Evolutionary conservation across 1,140 invertebrate species (phyloP).

Genomic region (Polypedilum vanderplanki): DNA sequence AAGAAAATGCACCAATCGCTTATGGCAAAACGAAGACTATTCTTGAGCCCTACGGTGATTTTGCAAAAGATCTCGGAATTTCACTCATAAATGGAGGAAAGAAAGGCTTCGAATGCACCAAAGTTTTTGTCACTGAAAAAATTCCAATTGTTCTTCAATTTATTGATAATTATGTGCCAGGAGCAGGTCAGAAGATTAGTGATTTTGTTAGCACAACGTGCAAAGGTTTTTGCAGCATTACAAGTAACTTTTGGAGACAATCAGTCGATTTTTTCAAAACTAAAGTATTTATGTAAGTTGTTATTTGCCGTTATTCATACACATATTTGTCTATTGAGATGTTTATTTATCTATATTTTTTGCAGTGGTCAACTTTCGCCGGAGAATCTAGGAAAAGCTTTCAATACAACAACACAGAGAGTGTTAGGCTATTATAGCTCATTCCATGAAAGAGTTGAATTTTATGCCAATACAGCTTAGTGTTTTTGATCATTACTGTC

Average conservation of each 20-base stretch:
- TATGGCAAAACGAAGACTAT: slow-evolving; percentile 50
- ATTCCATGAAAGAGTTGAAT: slow-evolving; percentile 65
- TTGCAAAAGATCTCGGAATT: slow-evolving; percentile 50
- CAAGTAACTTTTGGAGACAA: slow-evolving; percentile 45
- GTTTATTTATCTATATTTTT: slow-evolving; percentile 36
- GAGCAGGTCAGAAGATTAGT: slow-evolving; percentile 53
- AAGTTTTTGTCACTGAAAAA: slow-evolving; percentile 51
- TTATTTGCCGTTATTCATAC: slow-evolving; percentile 12
- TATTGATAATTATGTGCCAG: slow-evolving; percentile 62
- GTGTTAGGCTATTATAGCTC: slow-evolving; percentile 60
- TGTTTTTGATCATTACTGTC: background rate
- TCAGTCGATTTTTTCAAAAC: slow-evolving; percentile 54
- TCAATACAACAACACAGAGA: slow-evolving; percentile 56
- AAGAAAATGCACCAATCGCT: slow-evolving; percentile 59
- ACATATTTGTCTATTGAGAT: background rate
- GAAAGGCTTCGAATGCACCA: slow-evolving; percentile 48
- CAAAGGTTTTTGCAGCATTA: slow-evolving; percentile 43
- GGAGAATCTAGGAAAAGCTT: slow-evolving; percentile 60
- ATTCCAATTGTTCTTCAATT: slow-evolving; percentile 52
- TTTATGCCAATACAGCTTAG: slow-evolving; percentile 57
- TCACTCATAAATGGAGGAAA: slow-evolving; percentile 48
- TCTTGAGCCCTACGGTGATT: slow-evolving; percentile 53
- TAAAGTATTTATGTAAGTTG: slow-evolving; percentile 71
- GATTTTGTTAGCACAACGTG: slow-evolving; percentile 44
- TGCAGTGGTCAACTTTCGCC: slow-evolving; percentile 66